phyloP scores from a whole-genome alignment of 2,797 vertebrate genomes.

The Chiroxiphia lanceolata region DNA sequence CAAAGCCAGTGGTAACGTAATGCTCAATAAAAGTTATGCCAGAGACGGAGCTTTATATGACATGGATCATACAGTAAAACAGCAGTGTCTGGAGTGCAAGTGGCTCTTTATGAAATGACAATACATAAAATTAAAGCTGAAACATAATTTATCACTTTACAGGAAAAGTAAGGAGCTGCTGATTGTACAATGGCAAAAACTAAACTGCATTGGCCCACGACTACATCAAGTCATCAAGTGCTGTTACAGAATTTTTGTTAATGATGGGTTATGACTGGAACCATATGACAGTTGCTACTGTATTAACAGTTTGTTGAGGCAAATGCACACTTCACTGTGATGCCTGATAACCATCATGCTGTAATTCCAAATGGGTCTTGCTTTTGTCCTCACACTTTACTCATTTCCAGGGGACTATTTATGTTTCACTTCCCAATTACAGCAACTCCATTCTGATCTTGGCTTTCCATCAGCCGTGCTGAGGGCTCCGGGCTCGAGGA shows the following conservation, averaged over 20 bases:
- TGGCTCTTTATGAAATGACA: background rate
- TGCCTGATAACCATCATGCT: background rate
- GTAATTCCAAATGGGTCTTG: background rate
- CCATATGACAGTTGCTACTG: conserved; percentile 4
- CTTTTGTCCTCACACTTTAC: background rate
- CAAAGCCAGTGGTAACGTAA: background rate
- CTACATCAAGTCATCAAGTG: background rate
- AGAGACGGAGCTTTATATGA: background rate
- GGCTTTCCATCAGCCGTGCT: conserved; percentile 34
- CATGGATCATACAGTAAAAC: background rate
- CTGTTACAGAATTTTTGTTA: background rate
- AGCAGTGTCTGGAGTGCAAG: background rate
- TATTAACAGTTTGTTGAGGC: conserved; percentile 12
- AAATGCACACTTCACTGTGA: background rate
- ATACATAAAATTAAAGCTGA: background rate
- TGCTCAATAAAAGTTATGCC: background rate
- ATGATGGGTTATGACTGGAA: background rate
- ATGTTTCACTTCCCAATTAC: conserved; percentile 28
- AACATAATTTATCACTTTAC: background rate
- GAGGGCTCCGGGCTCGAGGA: background rate
- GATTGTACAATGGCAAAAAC: background rate
- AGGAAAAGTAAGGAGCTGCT: background rate
- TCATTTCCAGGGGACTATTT: conserved; percentile 21
- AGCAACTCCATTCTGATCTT: conserved; percentile 17
- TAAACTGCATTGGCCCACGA: background rate